phyloP scores from a whole-genome alignment of 2,888 invertebrate species.

The Eupithecia subumbrata region DNA sequence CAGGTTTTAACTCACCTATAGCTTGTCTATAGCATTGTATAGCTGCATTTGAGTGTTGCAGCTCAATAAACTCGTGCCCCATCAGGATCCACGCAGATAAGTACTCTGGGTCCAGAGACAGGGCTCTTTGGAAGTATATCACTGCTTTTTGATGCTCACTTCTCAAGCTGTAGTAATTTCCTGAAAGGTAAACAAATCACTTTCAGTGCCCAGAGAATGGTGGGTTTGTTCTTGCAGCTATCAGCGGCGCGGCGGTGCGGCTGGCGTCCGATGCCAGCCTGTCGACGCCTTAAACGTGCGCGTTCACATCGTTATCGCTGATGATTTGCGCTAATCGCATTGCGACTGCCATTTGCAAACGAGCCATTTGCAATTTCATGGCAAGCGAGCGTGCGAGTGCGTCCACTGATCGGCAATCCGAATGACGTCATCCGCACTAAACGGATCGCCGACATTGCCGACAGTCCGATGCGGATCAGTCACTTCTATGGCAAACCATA shows the following conservation, averaged over 20 bases:
- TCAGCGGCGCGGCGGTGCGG: background rate
- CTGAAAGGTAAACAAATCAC: conserved; percentile 75
- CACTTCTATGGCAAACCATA: too few relatives aligned
- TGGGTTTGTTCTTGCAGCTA: background rate
- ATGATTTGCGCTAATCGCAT: too few relatives aligned
- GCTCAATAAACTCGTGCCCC: conserved; percentile 99
- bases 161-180: conserved; percentile 98
- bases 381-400: too few relatives aligned
- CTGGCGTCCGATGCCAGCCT: too few relatives aligned
- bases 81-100: conserved; percentile 98
- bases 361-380: too few relatives aligned
- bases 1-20: conserved; percentile 86
- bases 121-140: conserved; percentile 96
- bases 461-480: too few relatives aligned
- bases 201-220: background rate
- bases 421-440: too few relatives aligned
- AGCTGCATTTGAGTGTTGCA: conserved; percentile 99
- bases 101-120: conserved; percentile 97
- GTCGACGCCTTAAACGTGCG: too few relatives aligned
- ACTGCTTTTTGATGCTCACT: conserved; percentile 99
- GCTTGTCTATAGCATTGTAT: conserved; percentile 99
- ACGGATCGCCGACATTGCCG: too few relatives aligned
- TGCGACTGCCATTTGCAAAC: too few relatives aligned
- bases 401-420: too few relatives aligned
- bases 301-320: too few relatives aligned